Percentiles rank a stretch among this genome's conserved stretches.
Conservation (phyloP, 2,888 invertebrate species). For the Metacarcinus magister region DNA sequence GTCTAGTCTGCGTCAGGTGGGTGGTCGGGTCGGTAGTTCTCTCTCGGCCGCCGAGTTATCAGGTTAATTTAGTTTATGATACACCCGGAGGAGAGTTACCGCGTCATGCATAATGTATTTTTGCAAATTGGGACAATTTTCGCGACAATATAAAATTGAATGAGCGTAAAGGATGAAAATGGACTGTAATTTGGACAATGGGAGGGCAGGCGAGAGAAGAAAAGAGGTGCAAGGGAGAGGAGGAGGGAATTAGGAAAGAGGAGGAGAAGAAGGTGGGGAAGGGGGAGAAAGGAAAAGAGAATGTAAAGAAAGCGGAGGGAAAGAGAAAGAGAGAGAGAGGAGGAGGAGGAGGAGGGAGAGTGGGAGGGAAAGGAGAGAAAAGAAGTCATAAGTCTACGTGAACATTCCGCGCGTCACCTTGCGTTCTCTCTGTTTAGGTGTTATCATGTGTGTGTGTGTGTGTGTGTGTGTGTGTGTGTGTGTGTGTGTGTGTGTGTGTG, state of each 20-base stretch:
- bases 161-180: slow-evolving; percentile 78
- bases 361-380: background rate
- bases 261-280: background rate
- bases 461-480: slow-evolving; percentile 55
- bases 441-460: slow-evolving; percentile 46
- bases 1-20: background rate
- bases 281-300: background rate
- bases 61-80: slow-evolving; percentile 80
- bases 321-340: background rate
- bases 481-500: slow-evolving; percentile 59
- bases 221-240: background rate
- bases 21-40: slow-evolving; percentile 51
- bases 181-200: slow-evolving; percentile 71
- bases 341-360: background rate
- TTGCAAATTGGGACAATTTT: slow-evolving; percentile 79
- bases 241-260: background rate
- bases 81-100: slow-evolving; percentile 78
- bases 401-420: background rate
- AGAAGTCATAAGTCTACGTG: slow-evolving; percentile 32
- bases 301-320: background rate
- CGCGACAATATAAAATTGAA: slow-evolving; percentile 80
- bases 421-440: background rate
- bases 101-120: slow-evolving; percentile 80
- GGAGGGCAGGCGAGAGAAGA: background rate
- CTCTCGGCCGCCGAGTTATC: slow-evolving; percentile 67